Conservation (phyloP, 2,113 vertebrate genomes). For the Trachemys scripta region DNA sequence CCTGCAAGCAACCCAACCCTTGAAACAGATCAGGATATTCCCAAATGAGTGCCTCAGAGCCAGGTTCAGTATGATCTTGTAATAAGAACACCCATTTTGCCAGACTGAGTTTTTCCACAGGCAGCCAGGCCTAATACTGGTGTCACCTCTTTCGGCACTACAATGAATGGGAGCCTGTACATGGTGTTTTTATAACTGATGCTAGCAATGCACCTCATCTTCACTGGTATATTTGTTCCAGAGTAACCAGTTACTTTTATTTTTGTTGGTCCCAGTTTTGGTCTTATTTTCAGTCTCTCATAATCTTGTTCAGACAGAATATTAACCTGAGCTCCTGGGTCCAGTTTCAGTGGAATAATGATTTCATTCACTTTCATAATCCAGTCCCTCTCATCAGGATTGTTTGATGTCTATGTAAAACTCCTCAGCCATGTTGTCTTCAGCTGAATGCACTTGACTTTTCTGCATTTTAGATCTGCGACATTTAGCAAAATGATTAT, state of each 20-base stretch:
- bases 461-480: neutral
- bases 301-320: neutral
- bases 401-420: neutral
- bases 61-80: neutral
- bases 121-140: neutral
- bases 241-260: neutral
- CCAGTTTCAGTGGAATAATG: neutral
- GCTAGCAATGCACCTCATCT: neutral
- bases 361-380: neutral
- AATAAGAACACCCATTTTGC: neutral
- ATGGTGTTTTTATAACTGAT: neutral
- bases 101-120: neutral
- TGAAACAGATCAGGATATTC: neutral
- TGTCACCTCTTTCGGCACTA: neutral
- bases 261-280: neutral
- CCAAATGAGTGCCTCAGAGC: neutral
- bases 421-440: neutral
- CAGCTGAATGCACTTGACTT: neutral
- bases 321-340: neutral
- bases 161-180: neutral
- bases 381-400: neutral
- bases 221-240: neutral
- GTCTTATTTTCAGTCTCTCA: neutral
- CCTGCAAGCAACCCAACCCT: neutral
- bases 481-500: neutral